Evolutionary conservation across 1,140 invertebrate species (phyloP).

Genomic region (Drosophila takahashii): DNA sequence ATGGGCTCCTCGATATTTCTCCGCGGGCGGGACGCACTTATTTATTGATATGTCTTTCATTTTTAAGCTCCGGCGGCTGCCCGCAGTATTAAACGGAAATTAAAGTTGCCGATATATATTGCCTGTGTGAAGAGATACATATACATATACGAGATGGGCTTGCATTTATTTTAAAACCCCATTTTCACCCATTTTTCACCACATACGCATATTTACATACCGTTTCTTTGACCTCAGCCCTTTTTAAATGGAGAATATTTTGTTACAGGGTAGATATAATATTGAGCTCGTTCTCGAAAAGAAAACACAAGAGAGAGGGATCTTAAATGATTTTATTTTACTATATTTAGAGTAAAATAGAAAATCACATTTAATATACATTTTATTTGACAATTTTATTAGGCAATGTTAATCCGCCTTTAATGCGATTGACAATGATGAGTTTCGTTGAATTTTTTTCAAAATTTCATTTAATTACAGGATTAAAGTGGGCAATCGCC

Average conservation of each 20-base stretch:
- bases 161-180: constrained; percentile 25
- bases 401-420: neutral
- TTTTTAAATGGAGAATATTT: neutral
- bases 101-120: constrained; percentile 46
- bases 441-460: neutral
- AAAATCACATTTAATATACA: neutral
- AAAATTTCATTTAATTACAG: constrained; percentile 9
- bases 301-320: neutral
- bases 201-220: neutral
- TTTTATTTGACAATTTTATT: neutral
- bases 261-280: neutral
- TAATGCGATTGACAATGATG: neutral
- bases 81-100: constrained; percentile 73
- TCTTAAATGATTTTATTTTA: neutral
- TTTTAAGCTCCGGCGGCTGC: constrained; percentile 50
- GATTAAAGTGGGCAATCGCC: neutral
- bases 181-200: constrained; percentile 21
- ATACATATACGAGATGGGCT: neutral
- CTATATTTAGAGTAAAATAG: neutral
- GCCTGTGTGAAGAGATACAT: constrained; percentile 14
- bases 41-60: constrained; percentile 73
- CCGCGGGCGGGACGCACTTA: constrained; percentile 42
- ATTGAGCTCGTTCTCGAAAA: neutral
- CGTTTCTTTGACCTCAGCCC: constrained; percentile 1
- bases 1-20: neutral